These are phyloP conservation scores for Ichneumon xanthorius DNA, from an alignment of 2,888 invertebrate genomes.

Conservation along the genomic window DNA sequence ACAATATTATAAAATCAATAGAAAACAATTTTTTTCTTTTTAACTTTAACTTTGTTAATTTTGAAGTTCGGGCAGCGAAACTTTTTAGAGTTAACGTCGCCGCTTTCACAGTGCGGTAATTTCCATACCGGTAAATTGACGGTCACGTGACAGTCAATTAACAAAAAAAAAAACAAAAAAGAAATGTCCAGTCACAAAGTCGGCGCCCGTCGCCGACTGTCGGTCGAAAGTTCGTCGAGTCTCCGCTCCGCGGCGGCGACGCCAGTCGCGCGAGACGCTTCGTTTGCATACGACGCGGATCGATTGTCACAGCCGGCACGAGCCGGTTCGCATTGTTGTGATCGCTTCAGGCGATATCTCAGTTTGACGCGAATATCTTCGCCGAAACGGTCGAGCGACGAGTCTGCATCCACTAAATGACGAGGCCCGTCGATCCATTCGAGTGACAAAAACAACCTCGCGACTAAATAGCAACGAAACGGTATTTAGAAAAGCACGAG, in stretches of 20 bases:
- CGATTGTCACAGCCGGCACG: constrained; percentile 26
- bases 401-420: not conserved
- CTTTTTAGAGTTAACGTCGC: too few relatives aligned
- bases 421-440: not conserved
- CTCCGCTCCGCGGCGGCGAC: constrained; percentile 38
- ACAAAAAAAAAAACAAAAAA: too few relatives aligned
- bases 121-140: too few relatives aligned
- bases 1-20: too few relatives aligned
- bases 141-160: too few relatives aligned
- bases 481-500: not conserved
- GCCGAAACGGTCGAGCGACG: not conserved
- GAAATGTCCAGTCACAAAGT: too few relatives aligned
- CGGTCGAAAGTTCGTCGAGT: not conserved
- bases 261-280: constrained; percentile 5
- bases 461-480: not conserved
- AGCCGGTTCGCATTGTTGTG: constrained; percentile 27
- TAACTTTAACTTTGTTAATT: too few relatives aligned
- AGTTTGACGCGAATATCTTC: not conserved
- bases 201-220: too few relatives aligned
- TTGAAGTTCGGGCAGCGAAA: too few relatives aligned
- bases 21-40: too few relatives aligned
- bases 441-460: not conserved
- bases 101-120: too few relatives aligned
- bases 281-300: constrained; percentile 24
- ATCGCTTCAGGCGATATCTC: constrained; percentile 12